Percentiles rank a stretch among this genome's conserved stretches.
Evolutionary conservation across 2,113 vertebrate genomes (phyloP).

Genomic region (Myrmecophaga tridactyla): DNA sequence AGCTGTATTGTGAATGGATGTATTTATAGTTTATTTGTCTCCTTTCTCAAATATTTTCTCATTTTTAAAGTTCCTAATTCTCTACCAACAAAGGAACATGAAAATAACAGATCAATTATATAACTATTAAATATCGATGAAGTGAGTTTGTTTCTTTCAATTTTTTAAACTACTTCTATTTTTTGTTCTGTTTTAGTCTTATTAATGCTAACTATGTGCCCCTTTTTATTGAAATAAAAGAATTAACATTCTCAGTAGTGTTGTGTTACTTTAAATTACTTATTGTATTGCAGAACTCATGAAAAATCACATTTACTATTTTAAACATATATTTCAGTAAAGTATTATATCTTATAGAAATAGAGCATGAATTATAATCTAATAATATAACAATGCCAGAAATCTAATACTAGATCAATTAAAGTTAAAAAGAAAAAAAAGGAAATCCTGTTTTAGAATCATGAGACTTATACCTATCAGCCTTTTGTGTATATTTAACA

Average conservation of each 20-base stretch:
- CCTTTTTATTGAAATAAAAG: neutral
- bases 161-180: neutral
- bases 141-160: neutral
- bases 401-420: neutral
- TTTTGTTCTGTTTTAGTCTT: neutral
- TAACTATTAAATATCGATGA: neutral
- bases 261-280: neutral
- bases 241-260: neutral
- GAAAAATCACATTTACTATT: neutral
- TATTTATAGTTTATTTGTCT: neutral
- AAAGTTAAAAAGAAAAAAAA: neutral
- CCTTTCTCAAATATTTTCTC: neutral
- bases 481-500: conserved; percentile 23
- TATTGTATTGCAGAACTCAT: neutral
- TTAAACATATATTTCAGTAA: neutral
- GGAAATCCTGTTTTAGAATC: neutral
- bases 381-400: neutral
- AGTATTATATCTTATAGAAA: neutral
- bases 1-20: neutral
- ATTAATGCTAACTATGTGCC: neutral
- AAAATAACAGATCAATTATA: neutral
- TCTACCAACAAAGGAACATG: neutral
- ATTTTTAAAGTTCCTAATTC: neutral
- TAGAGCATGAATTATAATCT: neutral
- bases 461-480: neutral